Percentiles rank a stretch among this genome's conserved stretches.
Evolutionary conservation across 2,797 vertebrate genomes (phyloP).

Genomic region (Rachycentron canadum): DNA sequence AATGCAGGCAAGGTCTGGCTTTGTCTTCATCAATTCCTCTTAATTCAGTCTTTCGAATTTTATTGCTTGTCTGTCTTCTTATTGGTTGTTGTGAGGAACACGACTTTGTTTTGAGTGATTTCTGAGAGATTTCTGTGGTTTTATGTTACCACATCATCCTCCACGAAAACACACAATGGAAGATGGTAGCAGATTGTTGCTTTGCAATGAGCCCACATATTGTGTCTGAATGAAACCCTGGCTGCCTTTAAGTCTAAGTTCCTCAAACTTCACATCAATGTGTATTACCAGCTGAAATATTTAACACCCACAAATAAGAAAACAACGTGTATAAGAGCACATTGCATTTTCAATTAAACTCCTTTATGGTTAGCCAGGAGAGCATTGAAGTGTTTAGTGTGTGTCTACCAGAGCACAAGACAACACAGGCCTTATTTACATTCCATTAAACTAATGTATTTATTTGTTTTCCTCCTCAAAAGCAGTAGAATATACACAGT

Average conservation of each 20-base stretch:
- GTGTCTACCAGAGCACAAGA: neutral
- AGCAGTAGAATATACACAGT: neutral
- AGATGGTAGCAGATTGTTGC: neutral
- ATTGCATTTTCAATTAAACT: neutral
- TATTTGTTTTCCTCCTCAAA: conserved; percentile 1
- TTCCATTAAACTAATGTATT: conserved; percentile 7
- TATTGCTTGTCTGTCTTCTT: neutral
- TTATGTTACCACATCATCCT: neutral
- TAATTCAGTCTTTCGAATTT: neutral
- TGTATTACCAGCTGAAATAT: neutral
- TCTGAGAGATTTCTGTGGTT: neutral
- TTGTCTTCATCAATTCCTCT: neutral
- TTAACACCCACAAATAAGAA: neutral
- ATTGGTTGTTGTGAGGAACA: neutral
- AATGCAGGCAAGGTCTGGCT: neutral
- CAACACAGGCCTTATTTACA: conserved; percentile 10
- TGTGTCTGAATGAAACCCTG: neutral
- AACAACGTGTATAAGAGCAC: neutral
- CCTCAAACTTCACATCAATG: neutral
- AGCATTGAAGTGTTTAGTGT: neutral
- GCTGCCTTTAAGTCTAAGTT: neutral
- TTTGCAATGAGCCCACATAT: neutral
- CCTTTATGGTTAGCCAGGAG: neutral
- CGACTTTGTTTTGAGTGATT: neutral
- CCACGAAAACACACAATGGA: neutral